Base-by-base conservation (phyloP, 2,113 vertebrate genomes). In the Hippoglossus stenolepis region DNA sequence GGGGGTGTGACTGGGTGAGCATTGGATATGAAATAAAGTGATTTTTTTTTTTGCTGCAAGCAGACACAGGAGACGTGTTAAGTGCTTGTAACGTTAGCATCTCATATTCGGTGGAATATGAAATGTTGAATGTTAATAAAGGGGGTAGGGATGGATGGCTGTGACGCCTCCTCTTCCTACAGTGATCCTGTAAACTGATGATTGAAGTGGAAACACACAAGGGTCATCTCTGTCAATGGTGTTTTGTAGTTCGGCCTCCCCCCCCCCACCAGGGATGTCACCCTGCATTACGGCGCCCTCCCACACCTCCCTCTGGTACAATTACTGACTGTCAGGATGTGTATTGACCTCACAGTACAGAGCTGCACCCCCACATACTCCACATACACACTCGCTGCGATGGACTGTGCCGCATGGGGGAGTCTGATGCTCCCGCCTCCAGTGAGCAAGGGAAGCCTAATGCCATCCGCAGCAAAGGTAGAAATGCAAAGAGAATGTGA, bases 241-340 rank as follows among this genome's bases (percentile, higher is more conserved):
- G 62, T 72, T 84, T 51, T 70, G 64, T 73, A 68, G 63, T 31
- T 23, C 23, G 0, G 3, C 23, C 4, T 26, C n/a, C 17, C 15
- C 12, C 63, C 40, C 61, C 38, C 26, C 26, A 3, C 28, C 67
- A 24, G 35, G 83, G 76, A 80, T 88, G 88, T 92, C 88, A 87
- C 47, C 68, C 85, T 80, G 82, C 77, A 87, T 93, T 91, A 90
- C 6, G 53, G 68, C 65, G 18, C 65, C 80, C 68, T 81, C 76
- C 63, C 75, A 83, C 84, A 80, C 72, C 85, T 88, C 88, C 88
- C 85, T 89, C 79, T 85, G 84, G 90, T 85, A 87, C 84, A 85
- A 84, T 92, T 90, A 87, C 84, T 81, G 84, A 84, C 87, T 89
- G 86, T 87, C 85, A 86, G 83, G 67, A 70, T 75, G 80, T 77